Evolutionary conservation across 2,797 vertebrate genomes (phyloP).

Genomic region (Lithobates pipiens): DNA sequence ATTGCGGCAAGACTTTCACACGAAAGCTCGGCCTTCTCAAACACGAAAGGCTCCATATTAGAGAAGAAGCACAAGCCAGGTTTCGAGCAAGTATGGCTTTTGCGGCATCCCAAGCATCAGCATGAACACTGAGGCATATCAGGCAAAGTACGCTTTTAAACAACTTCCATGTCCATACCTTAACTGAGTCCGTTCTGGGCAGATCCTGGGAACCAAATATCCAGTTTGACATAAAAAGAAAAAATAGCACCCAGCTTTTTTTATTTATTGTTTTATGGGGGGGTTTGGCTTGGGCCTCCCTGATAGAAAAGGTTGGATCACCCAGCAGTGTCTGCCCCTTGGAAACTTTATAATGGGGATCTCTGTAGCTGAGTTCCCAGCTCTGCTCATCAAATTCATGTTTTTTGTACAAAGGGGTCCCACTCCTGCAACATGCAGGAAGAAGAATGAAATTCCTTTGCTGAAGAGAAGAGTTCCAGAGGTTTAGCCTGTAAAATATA

Average conservation of each 20-base stretch:
- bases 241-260: no score
- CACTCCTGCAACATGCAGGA: neutral
- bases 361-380: neutral
- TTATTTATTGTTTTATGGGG: no score
- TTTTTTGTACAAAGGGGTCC: no score
- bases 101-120: neutral
- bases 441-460: neutral
- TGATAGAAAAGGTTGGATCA: neutral
- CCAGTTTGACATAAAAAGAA: neutral
- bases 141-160: neutral
- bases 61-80: neutral
- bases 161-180: neutral
- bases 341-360: neutral
- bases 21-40: conserved; percentile 15
- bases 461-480: neutral
- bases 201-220: neutral
- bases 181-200: neutral
- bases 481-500: no score
- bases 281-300: no score
- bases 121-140: neutral
- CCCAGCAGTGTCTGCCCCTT: neutral
- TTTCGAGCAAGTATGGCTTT: conserved; percentile 1
- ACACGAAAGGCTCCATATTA: conserved; percentile 8
- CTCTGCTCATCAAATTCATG: neutral
- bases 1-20: conserved; percentile 22